Percentiles rank a stretch among this genome's conserved stretches.
Evolutionary conservation across 2,797 vertebrate genomes (phyloP).

Genomic region (Dendrocincla tyrannina): DNA sequence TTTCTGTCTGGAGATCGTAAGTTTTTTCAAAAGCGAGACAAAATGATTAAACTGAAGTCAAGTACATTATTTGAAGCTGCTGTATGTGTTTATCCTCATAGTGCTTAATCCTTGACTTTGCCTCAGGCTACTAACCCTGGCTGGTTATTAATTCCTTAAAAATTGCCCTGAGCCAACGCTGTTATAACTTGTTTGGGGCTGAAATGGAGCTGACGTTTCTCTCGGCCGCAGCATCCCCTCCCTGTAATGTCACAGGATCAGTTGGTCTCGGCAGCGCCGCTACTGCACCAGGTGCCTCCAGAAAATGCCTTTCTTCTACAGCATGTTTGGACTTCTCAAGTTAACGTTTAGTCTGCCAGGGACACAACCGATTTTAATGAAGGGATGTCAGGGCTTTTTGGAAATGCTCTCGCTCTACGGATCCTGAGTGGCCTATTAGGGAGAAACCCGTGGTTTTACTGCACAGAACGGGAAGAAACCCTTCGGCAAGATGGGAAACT

Average conservation of each 20-base stretch:
- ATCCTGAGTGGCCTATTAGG: neutral
- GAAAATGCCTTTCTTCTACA: neutral
- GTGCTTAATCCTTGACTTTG: conserved; percentile 64
- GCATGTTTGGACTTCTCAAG: conserved; percentile 42
- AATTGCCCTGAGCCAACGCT: conserved; percentile 53
- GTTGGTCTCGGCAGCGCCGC: conserved; percentile 13
- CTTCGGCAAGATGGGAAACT: neutral
- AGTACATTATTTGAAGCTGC: conserved; percentile 58
- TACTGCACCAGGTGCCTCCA: neutral
- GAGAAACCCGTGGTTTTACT: neutral
- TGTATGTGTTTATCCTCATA: conserved; percentile 58
- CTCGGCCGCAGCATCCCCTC: conserved; percentile 27
- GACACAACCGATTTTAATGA: conserved; percentile 30
- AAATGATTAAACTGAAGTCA: conserved; percentile 69
- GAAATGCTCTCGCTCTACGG: neutral
- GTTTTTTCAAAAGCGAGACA: conserved; percentile 63
- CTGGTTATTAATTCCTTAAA: conserved; percentile 67
- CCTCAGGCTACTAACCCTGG: conserved; percentile 58
- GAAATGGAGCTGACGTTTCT: conserved; percentile 57
- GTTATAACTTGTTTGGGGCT: conserved; percentile 52
- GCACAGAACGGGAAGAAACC: neutral
- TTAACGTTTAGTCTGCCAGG: conserved; percentile 42
- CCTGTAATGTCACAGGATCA: conserved; percentile 29
- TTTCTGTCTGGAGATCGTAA: conserved; percentile 60
- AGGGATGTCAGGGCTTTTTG: conserved; percentile 25